Percentiles rank a stretch among this genome's conserved stretches.
Evolutionary conservation across 2,888 invertebrate genomes (phyloP).

Genomic region (Leptura quadrifasciata): DNA sequence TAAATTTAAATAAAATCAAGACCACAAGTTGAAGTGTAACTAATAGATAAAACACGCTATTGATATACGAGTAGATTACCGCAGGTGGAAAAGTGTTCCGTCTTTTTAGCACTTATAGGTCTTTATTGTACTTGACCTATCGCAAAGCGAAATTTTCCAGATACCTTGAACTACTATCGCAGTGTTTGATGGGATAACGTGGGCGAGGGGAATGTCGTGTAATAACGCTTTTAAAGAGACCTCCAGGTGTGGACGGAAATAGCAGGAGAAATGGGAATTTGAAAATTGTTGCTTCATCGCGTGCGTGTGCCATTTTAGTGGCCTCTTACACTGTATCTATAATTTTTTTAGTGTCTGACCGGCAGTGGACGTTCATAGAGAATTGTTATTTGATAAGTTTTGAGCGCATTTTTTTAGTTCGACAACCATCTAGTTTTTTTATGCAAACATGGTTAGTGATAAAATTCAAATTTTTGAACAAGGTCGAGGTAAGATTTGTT

Average conservation of each 20-base stretch:
- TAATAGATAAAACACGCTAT: neutral
- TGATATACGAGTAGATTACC: neutral
- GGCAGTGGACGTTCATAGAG: neutral
- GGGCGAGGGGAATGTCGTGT: slow-evolving; percentile 23
- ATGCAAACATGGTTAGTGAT: slow-evolving; percentile 31
- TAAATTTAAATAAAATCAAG: neutral
- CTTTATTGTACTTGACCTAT: slow-evolving; percentile 47
- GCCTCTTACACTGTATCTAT: neutral
- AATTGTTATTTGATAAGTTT: neutral
- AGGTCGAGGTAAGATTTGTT: slow-evolving; percentile 20
- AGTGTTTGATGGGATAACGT: slow-evolving; percentile 29
- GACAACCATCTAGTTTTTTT: neutral
- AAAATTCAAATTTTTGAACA: slow-evolving; percentile 24
- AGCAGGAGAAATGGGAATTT: slow-evolving; percentile 28
- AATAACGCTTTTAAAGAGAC: slow-evolving; percentile 24
- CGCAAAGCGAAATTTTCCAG: slow-evolving; percentile 28
- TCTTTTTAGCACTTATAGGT: slow-evolving; percentile 32
- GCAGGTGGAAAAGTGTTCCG: slow-evolving; percentile 2
- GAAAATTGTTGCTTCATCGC: slow-evolving; percentile 39
- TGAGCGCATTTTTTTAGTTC: neutral
- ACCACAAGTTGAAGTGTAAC: neutral
- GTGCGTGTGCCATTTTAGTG: slow-evolving; percentile 13
- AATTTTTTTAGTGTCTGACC: slow-evolving; percentile 1
- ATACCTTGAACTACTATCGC: slow-evolving; percentile 47
- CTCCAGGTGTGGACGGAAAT: slow-evolving; percentile 40